Base-by-base conservation (phyloP, 1,140 invertebrate genomes). In the Parasteatoda tepidariorum region DNA sequence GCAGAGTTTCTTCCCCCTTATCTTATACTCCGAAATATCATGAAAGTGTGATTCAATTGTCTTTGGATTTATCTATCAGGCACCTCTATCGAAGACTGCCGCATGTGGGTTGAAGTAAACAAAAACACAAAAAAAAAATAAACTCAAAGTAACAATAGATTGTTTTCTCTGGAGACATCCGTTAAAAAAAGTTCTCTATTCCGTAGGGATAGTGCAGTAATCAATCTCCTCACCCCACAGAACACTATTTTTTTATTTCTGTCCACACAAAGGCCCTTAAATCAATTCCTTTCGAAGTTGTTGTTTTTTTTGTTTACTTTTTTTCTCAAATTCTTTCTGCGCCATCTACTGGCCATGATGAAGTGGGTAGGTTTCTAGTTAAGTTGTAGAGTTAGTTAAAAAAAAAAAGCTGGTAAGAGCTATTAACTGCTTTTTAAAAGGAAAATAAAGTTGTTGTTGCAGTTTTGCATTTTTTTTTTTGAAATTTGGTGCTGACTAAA, bases 141-240 rank as follows among this genome's bases (percentile, higher is more conserved):
- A 38, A 41, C 33, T 4, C 9, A 24, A 22, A 59, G 26, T 18
- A 78, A 78, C 61, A 78, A 66, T 38, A 31, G 61, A 48, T 33
- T 3, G 38, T 66, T 66, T 41, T 18, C 74, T 54, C 74, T 54
- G 11, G 74, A 78, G 74, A 33, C 28, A 13, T 48, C 34, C 13
- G 74, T 41, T 78, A 78, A 78, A 78, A 78, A 66, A 48, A 78
- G 7, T 28, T 38, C 54, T 54, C 74, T 30, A 66, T 66, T 78
- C 61, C 66, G n/a, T 28, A 28, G 38, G 61, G 62, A 66, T 18
- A 33, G 30, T 30, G 34, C 13, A 13, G 73, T 61, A 75, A 75
- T 75, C 73, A 75, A 75, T 75, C 73, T 75, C 73, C 61, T 62
- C 73, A 75, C 73, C 18, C 55, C 55, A 26, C 73, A 62, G 31